Conservation (phyloP, 2,888 invertebrate genomes). For the Kryphioiulus occultus region DNA sequence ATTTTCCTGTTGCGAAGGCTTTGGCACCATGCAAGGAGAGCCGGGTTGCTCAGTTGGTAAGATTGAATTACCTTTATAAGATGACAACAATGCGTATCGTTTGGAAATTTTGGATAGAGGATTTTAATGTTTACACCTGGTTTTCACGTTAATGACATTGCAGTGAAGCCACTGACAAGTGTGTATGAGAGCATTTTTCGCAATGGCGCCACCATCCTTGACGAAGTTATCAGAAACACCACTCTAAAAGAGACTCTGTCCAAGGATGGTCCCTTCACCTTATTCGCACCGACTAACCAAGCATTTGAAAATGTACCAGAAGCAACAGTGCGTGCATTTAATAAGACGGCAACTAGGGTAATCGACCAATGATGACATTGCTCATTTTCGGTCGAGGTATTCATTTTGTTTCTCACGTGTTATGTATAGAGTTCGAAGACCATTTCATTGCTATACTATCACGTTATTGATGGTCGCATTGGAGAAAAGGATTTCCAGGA, state of each 20-base stretch:
- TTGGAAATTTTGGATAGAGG: slow-evolving; percentile 1
- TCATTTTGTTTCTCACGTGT: not conserved
- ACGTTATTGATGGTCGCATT: slow-evolving; percentile 53
- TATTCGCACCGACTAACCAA: slow-evolving; percentile 55
- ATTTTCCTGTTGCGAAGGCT: slow-evolving; percentile 53
- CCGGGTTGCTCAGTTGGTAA: slow-evolving; percentile 53
- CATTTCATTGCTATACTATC: slow-evolving; percentile 53
- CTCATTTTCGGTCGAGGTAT: not conserved
- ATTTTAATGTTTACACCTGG: not conserved
- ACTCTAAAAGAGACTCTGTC: slow-evolving; percentile 42
- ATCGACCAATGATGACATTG: not conserved
- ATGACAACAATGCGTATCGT: not conserved
- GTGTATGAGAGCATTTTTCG: slow-evolving; percentile 31
- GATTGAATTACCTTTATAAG: not conserved
- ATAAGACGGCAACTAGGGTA: slow-evolving; percentile 48
- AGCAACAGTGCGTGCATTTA: slow-evolving; percentile 41
- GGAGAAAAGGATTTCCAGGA: slow-evolving; percentile 47
- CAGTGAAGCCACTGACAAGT: slow-evolving; percentile 41
- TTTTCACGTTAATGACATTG: not conserved
- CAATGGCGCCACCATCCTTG: slow-evolving; percentile 33
- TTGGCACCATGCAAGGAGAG: slow-evolving; percentile 37
- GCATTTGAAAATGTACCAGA: slow-evolving; percentile 54
- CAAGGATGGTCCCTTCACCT: slow-evolving; percentile 54
- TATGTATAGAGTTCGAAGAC: not conserved
- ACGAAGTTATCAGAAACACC: slow-evolving; percentile 44